Base-by-base conservation (phyloP, 2,113 vertebrate species). In the Euleptes europaea region DNA sequence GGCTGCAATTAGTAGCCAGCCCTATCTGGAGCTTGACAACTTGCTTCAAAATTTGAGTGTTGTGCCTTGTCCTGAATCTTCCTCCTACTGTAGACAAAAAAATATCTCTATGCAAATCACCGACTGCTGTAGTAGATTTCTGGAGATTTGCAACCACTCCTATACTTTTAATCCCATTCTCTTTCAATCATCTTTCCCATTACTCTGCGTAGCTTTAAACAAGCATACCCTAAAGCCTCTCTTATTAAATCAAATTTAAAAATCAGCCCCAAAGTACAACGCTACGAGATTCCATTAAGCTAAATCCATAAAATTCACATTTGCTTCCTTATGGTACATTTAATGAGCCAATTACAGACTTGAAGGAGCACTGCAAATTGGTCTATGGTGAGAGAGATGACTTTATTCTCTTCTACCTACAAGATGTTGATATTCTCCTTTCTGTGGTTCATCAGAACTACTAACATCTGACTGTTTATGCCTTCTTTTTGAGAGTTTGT, bases 301-400 rank as follows among this genome's bases (percentile, higher is more conserved):
- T 23, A 0, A 57, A 78, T 65, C 0, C 0, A 90, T 86, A 82
- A 87, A 83, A 47, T 21, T 69, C 31, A 14, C 47, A 80, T 77
- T 0, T 0, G 76, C 31, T 86, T 47, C 54, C 12, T 87, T 42
- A 84, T 11, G 51, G 88, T 85, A 84, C 35, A 80, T 74, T 84
- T 93, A 0, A 88, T 91, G 88, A 80, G n/a, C 28, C 65, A 84
- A 3, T 84, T 85, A 91, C 3, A 86, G 81, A 85, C n/a, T 47
- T 87, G 80, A 83, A 83, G 82, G 38, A 87, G 67, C 2, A 86
- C 72, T 87, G 87, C 87, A 84, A 90, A 78, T 78, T 70, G 54
- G 35, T 5, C 44, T 77, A n/a, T n/a, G 38, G 26, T 47, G 17
- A 21, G 31, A 60, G 60, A 10, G 60, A 10, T 26, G 47, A 28